Evolutionary conservation across 2,888 invertebrate genomes (phyloP).

Genomic region (Monoplex corrugatus): DNA sequence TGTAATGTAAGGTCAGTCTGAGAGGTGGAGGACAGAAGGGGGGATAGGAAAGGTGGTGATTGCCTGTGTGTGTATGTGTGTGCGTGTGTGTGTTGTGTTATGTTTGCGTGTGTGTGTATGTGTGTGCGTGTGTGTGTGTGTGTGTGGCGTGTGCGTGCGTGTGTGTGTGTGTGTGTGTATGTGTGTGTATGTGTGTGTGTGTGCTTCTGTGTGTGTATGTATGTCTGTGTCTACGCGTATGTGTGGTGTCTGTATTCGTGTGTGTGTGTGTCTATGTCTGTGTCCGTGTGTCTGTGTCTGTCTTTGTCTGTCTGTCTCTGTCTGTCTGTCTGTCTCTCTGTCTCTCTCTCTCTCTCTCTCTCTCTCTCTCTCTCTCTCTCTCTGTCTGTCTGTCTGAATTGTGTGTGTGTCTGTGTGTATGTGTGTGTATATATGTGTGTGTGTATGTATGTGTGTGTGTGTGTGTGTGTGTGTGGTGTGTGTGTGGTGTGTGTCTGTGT

Average conservation of each 20-base stretch:
- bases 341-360: background rate
- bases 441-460: background rate
- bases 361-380: background rate
- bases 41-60: background rate
- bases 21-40: too few relatives aligned
- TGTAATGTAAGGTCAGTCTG: too few relatives aligned
- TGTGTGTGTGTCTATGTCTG: background rate
- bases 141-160: background rate
- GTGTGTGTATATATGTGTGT: background rate
- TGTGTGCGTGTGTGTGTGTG: conserved; percentile 10
- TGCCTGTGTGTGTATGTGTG: background rate
- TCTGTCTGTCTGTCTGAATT: background rate
- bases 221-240: background rate
- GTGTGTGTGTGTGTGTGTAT: conserved; percentile 4
- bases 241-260: background rate
- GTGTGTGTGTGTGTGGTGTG: background rate
- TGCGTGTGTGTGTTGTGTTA: background rate
- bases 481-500: background rate
- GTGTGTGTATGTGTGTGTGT: background rate
- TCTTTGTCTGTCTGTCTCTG: background rate
- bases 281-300: background rate
- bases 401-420: background rate
- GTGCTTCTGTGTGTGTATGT: background rate
- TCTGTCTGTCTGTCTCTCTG: background rate
- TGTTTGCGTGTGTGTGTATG: background rate